phyloP scores from a whole-genome alignment of 2,113 vertebrate genomes.

The Paracanthobrama guichenoti region DNA sequence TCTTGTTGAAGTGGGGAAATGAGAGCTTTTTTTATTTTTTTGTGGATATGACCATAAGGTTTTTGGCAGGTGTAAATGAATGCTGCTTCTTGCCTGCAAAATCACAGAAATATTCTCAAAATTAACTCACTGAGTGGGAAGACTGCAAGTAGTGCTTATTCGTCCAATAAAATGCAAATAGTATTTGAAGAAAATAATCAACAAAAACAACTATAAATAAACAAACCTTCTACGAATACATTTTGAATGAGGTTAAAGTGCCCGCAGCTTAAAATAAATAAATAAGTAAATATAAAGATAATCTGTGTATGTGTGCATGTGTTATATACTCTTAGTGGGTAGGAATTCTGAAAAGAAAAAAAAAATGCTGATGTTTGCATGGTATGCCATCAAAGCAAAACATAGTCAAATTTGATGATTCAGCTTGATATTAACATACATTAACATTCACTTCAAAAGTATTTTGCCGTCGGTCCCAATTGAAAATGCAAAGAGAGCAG shows the following conservation, averaged over 20 bases:
- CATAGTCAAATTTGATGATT: slow-evolving; percentile 62
- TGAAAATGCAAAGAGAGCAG: slow-evolving; percentile 67
- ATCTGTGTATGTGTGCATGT: slow-evolving; percentile 15
- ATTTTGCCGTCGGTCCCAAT: slow-evolving; percentile 67
- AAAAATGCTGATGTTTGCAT: slow-evolving; percentile 62
- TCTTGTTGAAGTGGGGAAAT: slow-evolving; percentile 37
- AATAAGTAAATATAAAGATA: background rate
- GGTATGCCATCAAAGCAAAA: slow-evolving; percentile 60
- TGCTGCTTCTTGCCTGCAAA: background rate
- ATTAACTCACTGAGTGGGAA: background rate
- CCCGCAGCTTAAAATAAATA: background rate
- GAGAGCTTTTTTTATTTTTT: background rate
- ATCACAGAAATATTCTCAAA: background rate
- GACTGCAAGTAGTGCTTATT: background rate
- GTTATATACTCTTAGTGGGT: background rate
- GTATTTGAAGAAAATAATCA: background rate
- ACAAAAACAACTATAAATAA: background rate
- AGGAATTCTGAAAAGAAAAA: background rate
- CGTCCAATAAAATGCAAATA: background rate
- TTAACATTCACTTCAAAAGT: slow-evolving; percentile 66
- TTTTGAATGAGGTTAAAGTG: background rate
- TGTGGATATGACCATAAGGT: slow-evolving; percentile 14
- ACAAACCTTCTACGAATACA: background rate
- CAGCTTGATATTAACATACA: slow-evolving; percentile 62
- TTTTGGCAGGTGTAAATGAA: slow-evolving; percentile 32